Conservation (phyloP, 2,888 invertebrate species). For the Pristionchus fissidentatus region DNA sequence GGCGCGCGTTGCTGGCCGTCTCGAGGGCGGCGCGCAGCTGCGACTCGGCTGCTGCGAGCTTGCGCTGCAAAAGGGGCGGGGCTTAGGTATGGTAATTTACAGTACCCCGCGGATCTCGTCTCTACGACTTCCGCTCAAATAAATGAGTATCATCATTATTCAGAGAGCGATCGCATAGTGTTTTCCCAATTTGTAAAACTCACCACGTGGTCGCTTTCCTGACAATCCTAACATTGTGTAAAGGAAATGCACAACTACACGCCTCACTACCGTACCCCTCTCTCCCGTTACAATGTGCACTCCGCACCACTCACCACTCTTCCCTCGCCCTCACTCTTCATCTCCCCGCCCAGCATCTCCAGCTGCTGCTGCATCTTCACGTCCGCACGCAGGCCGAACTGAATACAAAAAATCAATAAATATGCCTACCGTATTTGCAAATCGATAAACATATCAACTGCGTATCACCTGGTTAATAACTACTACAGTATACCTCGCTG, state of each 20-base stretch:
- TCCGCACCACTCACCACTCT: constrained; percentile 18
- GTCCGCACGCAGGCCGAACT: constrained; percentile 35
- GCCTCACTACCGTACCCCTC: background rate
- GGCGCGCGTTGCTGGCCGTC: background rate
- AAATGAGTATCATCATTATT: too few relatives aligned
- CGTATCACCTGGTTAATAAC: background rate
- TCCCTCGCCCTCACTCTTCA: constrained; percentile 31
- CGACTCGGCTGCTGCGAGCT: background rate
- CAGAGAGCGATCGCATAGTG: too few relatives aligned
- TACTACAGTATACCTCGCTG: constrained; percentile 35
- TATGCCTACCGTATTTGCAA: background rate
- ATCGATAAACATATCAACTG: background rate
- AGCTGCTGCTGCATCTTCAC: constrained; percentile 40
- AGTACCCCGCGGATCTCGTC: too few relatives aligned
- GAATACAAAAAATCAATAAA: background rate
- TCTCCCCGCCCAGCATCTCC: constrained; percentile 38
- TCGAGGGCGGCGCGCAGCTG: constrained; percentile 8
- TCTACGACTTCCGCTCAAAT: too few relatives aligned
- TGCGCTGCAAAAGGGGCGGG: background rate
- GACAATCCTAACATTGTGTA: too few relatives aligned
- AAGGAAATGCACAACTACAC: too few relatives aligned
- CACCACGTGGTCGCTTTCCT: too few relatives aligned
- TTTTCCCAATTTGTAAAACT: too few relatives aligned
- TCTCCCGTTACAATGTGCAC: background rate
- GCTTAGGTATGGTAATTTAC: background rate